Evolutionary conservation across 2,113 vertebrate genomes (phyloP).

Genomic region (Telmatochromis sp.): DNA sequence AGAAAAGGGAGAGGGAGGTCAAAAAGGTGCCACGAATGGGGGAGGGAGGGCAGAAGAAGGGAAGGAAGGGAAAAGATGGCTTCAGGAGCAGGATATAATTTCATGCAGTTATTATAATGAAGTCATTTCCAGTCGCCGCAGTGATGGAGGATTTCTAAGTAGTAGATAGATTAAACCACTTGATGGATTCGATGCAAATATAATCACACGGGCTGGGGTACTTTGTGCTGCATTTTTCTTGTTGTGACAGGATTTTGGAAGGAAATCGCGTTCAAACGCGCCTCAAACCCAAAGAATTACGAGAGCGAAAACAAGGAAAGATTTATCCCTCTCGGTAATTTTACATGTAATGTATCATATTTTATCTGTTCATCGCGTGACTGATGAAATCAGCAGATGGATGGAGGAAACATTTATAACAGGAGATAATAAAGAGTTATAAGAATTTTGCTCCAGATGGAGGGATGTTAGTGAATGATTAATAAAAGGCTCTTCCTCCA

Average conservation of each 20-base stretch:
- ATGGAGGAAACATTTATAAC: not conserved
- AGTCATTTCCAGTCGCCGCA: not conserved
- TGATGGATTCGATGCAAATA: constrained; percentile 35
- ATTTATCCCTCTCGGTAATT: not conserved
- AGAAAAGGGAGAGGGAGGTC: constrained; percentile 56
- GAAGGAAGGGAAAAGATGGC: constrained; percentile 13
- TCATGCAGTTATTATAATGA: constrained; percentile 33
- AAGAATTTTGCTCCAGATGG: not conserved
- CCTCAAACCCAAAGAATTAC: constrained; percentile 23
- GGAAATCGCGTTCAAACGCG: not conserved
- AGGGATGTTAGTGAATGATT: not conserved
- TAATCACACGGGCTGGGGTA: not conserved
- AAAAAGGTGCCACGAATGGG: not conserved
- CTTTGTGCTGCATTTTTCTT: not conserved
- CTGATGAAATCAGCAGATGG: not conserved
- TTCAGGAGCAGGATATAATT: constrained; percentile 17
- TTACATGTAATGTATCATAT: not conserved
- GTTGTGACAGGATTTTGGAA: constrained; percentile 12
- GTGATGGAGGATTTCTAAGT: constrained; percentile 38
- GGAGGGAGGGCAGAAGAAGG: not conserved
- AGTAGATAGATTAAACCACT: constrained; percentile 31
- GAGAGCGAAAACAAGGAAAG: constrained; percentile 19
- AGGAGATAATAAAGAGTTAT: not conserved
- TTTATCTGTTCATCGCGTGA: not conserved
- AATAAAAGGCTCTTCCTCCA: not conserved